These are phyloP conservation scores for Mayetiola destructor DNA, from an alignment of 2,888 invertebrate genomes.

Conservation along the genomic window DNA sequence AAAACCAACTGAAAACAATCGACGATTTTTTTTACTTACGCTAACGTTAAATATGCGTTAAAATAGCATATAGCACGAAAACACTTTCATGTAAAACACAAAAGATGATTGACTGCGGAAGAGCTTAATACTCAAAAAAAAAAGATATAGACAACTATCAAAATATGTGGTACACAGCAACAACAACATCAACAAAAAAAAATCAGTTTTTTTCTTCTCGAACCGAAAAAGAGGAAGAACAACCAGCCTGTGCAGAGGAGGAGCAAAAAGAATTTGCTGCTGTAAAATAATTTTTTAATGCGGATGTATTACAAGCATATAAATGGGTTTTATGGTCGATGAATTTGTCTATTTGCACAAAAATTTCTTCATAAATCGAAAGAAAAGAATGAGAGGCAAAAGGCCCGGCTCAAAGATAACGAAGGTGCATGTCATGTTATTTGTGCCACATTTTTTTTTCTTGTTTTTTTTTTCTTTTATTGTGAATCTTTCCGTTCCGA, in stretches of 20 bases:
- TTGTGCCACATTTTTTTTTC: neutral
- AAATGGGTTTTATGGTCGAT: constrained; percentile 8
- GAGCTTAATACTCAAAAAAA: neutral
- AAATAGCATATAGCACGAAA: neutral
- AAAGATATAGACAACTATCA: no score
- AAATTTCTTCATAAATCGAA: neutral
- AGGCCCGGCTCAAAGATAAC: neutral
- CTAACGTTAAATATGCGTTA: no score
- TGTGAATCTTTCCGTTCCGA: no score
- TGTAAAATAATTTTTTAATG: neutral
- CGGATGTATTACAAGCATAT: neutral
- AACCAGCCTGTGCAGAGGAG: no score
- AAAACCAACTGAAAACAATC: neutral
- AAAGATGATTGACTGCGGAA: constrained; percentile 9
- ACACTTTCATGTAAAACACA: neutral
- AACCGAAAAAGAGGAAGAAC: no score
- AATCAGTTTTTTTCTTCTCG: no score
- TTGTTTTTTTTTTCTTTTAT: no score
- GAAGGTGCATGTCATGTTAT: neutral
- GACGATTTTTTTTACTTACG: no score
- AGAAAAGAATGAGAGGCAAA: neutral
- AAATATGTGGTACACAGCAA: no score
- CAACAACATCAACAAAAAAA: no score
- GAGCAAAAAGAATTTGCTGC: no score
- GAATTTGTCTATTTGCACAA: constrained; percentile 7